These are phyloP conservation scores for Hystrix brachyura DNA, from an alignment of 2,113 vertebrate species.

Conservation along the genomic window DNA sequence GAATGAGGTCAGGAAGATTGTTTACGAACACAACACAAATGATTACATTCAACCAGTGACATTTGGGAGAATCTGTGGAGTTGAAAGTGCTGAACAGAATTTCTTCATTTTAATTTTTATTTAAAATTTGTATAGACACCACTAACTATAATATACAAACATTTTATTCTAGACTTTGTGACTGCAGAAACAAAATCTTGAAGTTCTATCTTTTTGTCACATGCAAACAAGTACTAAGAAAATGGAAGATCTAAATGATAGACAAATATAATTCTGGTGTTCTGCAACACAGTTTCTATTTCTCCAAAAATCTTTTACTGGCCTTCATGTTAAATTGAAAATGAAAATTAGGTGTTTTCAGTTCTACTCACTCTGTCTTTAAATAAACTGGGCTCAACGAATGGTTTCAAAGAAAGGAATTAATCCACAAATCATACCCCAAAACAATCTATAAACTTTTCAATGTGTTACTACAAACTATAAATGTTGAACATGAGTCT, in stretches of 20 bases:
- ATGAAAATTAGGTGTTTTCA: slow-evolving; percentile 70
- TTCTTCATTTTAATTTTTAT: slow-evolving; percentile 46
- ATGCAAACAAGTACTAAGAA: slow-evolving; percentile 37
- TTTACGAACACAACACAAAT: not conserved
- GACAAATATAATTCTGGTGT: not conserved
- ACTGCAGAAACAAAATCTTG: not conserved
- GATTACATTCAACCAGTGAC: not conserved
- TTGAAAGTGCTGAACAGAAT: not conserved
- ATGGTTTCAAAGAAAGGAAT: slow-evolving; percentile 71
- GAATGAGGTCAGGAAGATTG: slow-evolving; percentile 35
- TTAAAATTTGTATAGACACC: not conserved
- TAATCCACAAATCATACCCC: slow-evolving; percentile 73
- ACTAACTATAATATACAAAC: slow-evolving; percentile 9
- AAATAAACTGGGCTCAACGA: slow-evolving; percentile 67
- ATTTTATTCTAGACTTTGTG: slow-evolving; percentile 40
- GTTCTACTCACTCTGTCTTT: slow-evolving; percentile 54
- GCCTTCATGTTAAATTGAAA: slow-evolving; percentile 41
- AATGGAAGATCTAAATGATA: slow-evolving; percentile 4
- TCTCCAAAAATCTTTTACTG: not conserved
- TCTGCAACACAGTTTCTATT: not conserved
- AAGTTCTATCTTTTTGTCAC: not conserved
- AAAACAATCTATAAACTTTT: slow-evolving; percentile 67
- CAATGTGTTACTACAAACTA: slow-evolving; percentile 65
- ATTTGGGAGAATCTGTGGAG: not conserved
- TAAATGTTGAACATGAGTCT: slow-evolving; percentile 64